phyloP scores from a whole-genome alignment of 1,140 invertebrate genomes.

The Drosophila elegans region DNA sequence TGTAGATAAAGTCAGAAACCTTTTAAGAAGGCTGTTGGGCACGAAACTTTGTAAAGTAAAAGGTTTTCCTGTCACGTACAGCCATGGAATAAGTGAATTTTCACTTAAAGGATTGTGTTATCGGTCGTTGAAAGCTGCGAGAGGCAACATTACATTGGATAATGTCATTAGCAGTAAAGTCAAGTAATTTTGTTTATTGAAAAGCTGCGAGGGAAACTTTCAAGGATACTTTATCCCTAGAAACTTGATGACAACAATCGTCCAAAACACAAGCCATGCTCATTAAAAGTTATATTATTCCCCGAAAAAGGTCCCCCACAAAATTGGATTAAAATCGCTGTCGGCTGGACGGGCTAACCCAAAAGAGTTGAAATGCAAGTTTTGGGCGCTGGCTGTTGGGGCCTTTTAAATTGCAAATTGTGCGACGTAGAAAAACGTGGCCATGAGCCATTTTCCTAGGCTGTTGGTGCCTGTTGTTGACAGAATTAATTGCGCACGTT shows the following conservation, averaged over 20 bases:
- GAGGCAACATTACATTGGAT: conserved; percentile 23
- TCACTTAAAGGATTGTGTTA: conserved; percentile 45
- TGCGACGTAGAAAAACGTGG: conserved; percentile 6
- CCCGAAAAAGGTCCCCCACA: background rate
- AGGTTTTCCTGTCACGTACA: conserved; percentile 63
- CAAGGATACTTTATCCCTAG: conserved; percentile 11
- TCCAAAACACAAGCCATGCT: conserved; percentile 42
- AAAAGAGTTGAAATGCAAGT: conserved; percentile 50
- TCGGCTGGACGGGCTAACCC: background rate
- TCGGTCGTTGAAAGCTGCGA: conserved; percentile 8
- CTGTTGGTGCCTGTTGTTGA: conserved; percentile 56
- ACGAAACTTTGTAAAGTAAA: conserved; percentile 49
- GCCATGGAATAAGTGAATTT: conserved; percentile 32
- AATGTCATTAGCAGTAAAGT: conserved; percentile 48
- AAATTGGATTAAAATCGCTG: conserved; percentile 44
- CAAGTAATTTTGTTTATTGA: conserved; percentile 46
- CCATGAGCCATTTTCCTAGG: conserved; percentile 31
- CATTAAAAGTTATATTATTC: conserved; percentile 43
- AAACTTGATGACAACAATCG: conserved; percentile 45
- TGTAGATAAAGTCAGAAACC: conserved; percentile 44
- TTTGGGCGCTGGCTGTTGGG: conserved; percentile 7
- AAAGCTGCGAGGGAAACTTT: conserved; percentile 26
- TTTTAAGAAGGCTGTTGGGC: conserved; percentile 28
- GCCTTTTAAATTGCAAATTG: conserved; percentile 62
- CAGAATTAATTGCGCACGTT: conserved; percentile 75